Conservation (phyloP, 2,797 vertebrate species). For the Sus cebifrons region DNA sequence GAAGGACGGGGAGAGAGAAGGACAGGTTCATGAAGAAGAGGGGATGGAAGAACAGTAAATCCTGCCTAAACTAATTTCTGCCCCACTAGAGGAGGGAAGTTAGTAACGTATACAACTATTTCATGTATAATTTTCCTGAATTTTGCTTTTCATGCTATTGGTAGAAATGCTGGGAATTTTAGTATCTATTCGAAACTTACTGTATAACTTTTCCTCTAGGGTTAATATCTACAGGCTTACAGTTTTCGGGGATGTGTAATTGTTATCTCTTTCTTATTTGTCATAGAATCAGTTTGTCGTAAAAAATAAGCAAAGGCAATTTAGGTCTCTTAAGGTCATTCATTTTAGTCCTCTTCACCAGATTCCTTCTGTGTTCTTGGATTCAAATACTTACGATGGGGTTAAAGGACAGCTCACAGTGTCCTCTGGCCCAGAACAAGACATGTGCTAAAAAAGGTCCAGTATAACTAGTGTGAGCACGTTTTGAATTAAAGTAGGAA, state of each 20-base stretch:
- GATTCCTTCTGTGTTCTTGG: not conserved
- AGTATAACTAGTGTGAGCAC: not conserved
- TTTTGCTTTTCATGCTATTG: conserved; percentile 32
- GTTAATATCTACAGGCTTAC: not conserved
- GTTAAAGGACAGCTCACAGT: conserved; percentile 13
- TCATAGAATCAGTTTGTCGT: not conserved
- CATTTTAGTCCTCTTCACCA: not conserved
- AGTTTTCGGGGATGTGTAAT: not conserved
- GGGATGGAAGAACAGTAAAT: not conserved
- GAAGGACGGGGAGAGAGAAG: not conserved
- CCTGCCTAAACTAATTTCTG: not conserved
- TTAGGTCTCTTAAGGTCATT: not conserved
- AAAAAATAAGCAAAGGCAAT: not conserved
- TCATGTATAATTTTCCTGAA: not conserved
- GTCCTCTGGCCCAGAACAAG: not conserved
- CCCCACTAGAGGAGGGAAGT: not conserved
- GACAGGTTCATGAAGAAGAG: not conserved
- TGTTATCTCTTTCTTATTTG: conserved; percentile 6
- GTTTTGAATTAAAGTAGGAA: conserved; percentile 41
- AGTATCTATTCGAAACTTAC: not conserved
- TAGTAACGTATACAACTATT: not conserved
- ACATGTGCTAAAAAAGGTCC: not conserved
- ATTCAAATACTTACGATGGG: not conserved
- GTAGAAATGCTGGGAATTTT: not conserved
- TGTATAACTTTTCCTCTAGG: not conserved